Evolutionary conservation across 2,888 invertebrate genomes (phyloP), one percentile per base, ranked within the genome.

Genomic region (Actias luna): DNA sequence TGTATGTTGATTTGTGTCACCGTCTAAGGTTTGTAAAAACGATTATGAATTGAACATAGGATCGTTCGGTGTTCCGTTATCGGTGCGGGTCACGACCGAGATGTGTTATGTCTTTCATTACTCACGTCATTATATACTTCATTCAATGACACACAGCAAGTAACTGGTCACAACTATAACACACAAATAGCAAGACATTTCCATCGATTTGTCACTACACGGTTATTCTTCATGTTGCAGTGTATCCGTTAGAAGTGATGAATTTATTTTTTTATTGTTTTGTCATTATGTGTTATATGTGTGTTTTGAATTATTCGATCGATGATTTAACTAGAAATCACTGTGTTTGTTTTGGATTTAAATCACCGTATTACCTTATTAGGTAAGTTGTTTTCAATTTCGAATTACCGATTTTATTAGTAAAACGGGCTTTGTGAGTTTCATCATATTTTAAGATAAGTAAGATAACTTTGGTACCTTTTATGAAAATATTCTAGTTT

Each of bases 71-170:
- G 35, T 42, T 35, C 59, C 72, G 75, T 80, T 83, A 84, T 84
- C 82, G 64, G 55, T 36, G 29, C 60, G 69, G 80, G 76, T 81
- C 83, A 79, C 73, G 78, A 80, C 69, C 72, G 74, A 71, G 71
- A 73, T 71, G 66, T 67, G 63, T 70, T 61, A 69, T 69, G 72
- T 67, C 72, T 72, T 69, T 66, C 67, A 64, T 65, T 65, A 63
- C 66, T 71, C 67, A 68, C 76, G 74, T 78, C 76, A 75, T 71
- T 70, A 73, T 73, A 71, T 70, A 68, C 63, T 64, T 70, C 67
- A 75, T 69, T 69, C 72, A 74, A 69, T 71, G 68, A 71, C 69
- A 63, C 66, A 67, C 67, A 66, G 68, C 62, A 52, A 55, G 64
- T 61, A 60, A 46, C 33, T 63, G 66, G 64, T 62, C 59, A 63